A percentile compares a stretch with the other conserved stretches of the same genome.
Conservation (phyloP, 2,888 invertebrate species). For the Drosophila macrospina region DNA sequence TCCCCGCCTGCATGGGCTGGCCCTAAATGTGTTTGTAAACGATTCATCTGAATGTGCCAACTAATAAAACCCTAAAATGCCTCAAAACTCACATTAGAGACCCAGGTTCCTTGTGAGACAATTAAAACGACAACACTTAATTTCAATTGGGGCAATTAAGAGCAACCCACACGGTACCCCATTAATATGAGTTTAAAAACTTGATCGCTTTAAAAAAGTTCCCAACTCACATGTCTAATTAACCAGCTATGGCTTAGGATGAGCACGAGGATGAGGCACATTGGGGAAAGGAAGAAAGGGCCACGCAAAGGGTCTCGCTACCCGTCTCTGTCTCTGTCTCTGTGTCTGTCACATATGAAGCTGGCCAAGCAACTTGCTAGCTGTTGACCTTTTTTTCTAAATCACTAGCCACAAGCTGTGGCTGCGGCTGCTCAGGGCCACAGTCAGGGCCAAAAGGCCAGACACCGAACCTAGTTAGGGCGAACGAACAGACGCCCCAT, state of each 20-base stretch:
- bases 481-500: constrained; percentile 33
- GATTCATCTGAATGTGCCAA: constrained; percentile 51
- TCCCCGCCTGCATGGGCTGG: no score
- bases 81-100: constrained; percentile 32
- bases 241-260: constrained; percentile 49
- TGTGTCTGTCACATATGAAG: constrained; percentile 63
- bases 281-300: constrained; percentile 2
- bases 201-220: constrained; percentile 58
- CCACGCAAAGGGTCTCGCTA: constrained; percentile 30
- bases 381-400: constrained; percentile 75
- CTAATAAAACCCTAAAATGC: constrained; percentile 60
- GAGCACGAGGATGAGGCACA: not conserved
- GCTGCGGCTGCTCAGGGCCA: constrained; percentile 50
- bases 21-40: constrained; percentile 60
- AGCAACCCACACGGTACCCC: constrained; percentile 53
- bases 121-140: constrained; percentile 73
- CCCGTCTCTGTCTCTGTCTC: no score
- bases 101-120: constrained; percentile 16
- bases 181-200: constrained; percentile 77
- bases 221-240: constrained; percentile 79
- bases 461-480: constrained; percentile 65
- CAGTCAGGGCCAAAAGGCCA: constrained; percentile 57
- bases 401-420: constrained; percentile 72
- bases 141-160: constrained; percentile 80
- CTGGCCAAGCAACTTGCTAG: constrained; percentile 58